These are phyloP conservation scores for Rhopalosiphum maidis DNA, from an alignment of 1,140 invertebrate genomes.

Conservation along the genomic window DNA sequence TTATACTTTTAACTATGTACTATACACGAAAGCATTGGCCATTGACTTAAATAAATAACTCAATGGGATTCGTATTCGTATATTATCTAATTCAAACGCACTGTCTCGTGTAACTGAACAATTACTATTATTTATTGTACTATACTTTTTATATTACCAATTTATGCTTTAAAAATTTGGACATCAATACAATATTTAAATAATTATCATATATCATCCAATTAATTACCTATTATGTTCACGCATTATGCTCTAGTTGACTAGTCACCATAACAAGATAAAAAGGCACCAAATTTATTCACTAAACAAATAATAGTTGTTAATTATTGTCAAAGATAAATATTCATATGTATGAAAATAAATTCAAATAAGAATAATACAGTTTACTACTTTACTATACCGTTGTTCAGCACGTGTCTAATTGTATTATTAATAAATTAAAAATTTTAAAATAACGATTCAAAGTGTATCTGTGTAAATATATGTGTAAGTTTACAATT, in stretches of 20 bases:
- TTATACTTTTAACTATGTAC: background rate
- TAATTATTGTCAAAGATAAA: background rate
- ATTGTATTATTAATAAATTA: background rate
- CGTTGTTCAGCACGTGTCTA: too few relatives aligned
- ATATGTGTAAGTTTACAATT: too few relatives aligned
- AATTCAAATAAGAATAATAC: background rate
- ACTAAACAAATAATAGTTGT: background rate
- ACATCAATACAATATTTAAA: background rate
- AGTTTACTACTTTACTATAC: too few relatives aligned
- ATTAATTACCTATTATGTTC: background rate
- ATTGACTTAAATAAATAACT: background rate
- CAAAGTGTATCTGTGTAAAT: background rate
- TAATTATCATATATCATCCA: background rate
- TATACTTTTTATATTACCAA: background rate
- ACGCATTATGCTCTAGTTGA: background rate
- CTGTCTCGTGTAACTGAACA: background rate
- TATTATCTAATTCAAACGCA: background rate
- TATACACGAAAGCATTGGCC: background rate
- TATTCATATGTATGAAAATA: background rate
- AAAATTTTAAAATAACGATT: background rate
- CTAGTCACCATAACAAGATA: background rate
- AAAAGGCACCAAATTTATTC: background rate
- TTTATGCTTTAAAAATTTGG: background rate
- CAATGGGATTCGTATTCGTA: background rate
- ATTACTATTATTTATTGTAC: slow-evolving; percentile 8